Evolutionary conservation across 2,113 vertebrate genomes (phyloP).

Genomic region (Nestor notabilis): DNA sequence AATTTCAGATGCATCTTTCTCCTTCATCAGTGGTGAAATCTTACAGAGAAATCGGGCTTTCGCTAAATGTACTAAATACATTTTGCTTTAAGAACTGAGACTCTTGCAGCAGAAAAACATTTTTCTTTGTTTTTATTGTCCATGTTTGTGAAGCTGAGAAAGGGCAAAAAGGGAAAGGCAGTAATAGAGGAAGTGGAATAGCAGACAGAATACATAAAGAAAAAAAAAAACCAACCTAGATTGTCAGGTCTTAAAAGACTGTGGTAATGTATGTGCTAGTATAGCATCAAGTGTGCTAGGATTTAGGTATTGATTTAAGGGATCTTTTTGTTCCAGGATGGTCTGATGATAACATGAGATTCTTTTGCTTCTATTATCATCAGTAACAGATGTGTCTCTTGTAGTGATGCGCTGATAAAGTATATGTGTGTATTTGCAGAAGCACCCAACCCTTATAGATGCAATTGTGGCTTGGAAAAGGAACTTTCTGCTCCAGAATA

Average conservation of each 20-base stretch:
- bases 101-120: neutral
- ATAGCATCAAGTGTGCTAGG: neutral
- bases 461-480: neutral
- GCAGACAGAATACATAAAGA: neutral
- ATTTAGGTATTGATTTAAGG: neutral
- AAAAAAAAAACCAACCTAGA: neutral
- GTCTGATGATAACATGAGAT: neutral
- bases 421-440: neutral
- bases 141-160: neutral
- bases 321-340: neutral
- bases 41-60: neutral
- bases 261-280: neutral
- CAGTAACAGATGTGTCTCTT: neutral
- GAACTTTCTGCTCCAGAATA: neutral
- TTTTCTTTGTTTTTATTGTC: neutral
- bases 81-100: neutral
- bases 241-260: neutral
- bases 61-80: neutral
- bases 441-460: fast-evolving
- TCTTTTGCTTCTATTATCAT: neutral
- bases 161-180: neutral
- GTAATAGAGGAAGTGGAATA: neutral
- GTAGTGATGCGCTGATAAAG: neutral
- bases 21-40: neutral
- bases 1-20: neutral